Conservation (phyloP, 2,797 vertebrate species). For the Pangasius sanitwongsei region DNA sequence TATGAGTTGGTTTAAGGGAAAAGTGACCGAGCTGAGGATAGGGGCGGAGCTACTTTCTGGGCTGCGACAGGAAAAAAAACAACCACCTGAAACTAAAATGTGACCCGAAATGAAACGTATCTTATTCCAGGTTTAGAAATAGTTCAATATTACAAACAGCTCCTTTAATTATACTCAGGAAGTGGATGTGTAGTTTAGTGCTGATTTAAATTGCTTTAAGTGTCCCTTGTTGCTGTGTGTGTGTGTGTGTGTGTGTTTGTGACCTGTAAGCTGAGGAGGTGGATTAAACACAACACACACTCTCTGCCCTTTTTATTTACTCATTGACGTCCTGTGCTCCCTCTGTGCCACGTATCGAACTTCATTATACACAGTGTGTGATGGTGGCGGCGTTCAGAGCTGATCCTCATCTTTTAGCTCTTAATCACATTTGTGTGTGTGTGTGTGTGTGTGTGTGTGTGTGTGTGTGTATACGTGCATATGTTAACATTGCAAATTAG, state of each 20-base stretch:
- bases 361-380: not conserved
- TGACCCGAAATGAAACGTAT: not conserved
- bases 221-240: not conserved
- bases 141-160: not conserved
- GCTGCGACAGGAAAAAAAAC: not conserved
- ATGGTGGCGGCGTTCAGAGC: not conserved
- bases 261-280: conserved; percentile 55
- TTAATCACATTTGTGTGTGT: not conserved
- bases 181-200: not conserved
- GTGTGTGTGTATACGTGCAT: too few relatives aligned
- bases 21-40: not conserved
- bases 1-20: not conserved
- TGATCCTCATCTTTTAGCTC: not conserved
- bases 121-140: not conserved
- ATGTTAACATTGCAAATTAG: too few relatives aligned
- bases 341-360: conserved; percentile 7
- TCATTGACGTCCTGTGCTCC: conserved; percentile 11
- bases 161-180: not conserved
- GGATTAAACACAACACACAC: conserved; percentile 60
- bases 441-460: too few relatives aligned
- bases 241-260: not conserved
- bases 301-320: conserved; percentile 64
- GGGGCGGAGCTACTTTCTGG: not conserved
- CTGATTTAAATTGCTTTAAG: not conserved
- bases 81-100: too few relatives aligned